phyloP scores from a whole-genome alignment of 1,140 invertebrate species.

The Thrips palmi region DNA sequence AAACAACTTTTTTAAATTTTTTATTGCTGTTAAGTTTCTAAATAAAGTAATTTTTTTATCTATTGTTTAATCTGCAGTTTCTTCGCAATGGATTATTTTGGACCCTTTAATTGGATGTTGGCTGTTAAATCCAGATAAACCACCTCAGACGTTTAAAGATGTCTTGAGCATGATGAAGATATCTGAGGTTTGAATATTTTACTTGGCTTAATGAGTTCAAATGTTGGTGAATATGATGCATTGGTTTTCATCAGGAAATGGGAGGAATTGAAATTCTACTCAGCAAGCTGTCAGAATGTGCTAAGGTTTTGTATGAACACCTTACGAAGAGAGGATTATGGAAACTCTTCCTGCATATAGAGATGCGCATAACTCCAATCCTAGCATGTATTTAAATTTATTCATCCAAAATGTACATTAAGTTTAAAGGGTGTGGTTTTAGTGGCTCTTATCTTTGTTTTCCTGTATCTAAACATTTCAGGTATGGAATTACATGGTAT shows the following conservation, averaged over 20 bases:
- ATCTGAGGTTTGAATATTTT: too few species aligned
- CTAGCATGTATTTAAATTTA: constrained; percentile 23
- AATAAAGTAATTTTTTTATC: not conserved
- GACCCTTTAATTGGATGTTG: constrained; percentile 14
- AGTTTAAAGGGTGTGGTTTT: too few species aligned
- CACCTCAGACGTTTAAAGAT: constrained; percentile 10
- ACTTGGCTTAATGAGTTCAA: too few species aligned
- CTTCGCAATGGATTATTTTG: constrained; percentile 10
- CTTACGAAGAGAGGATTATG: constrained; percentile 18
- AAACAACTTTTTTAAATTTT: not conserved
- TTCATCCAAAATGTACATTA: constrained; percentile 7
- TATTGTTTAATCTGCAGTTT: constrained; percentile 10
- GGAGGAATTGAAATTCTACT: too few species aligned
- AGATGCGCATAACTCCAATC: constrained; percentile 30
- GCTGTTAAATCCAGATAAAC: constrained; percentile 16
- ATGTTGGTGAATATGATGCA: too few species aligned
- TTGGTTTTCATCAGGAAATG: too few species aligned
- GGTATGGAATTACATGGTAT: constrained; percentile 28
- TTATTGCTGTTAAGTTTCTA: too few species aligned
- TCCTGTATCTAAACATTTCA: constrained; percentile 12
- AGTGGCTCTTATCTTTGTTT: constrained; percentile 5
- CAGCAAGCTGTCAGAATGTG: too few species aligned
- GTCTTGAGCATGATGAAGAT: not conserved
- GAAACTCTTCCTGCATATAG: constrained; percentile 27
- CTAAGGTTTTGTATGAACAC: constrained; percentile 7